Evolutionary conservation across 2,113 vertebrate genomes (phyloP).

Genomic region (Oryctolagus cuniculus): DNA sequence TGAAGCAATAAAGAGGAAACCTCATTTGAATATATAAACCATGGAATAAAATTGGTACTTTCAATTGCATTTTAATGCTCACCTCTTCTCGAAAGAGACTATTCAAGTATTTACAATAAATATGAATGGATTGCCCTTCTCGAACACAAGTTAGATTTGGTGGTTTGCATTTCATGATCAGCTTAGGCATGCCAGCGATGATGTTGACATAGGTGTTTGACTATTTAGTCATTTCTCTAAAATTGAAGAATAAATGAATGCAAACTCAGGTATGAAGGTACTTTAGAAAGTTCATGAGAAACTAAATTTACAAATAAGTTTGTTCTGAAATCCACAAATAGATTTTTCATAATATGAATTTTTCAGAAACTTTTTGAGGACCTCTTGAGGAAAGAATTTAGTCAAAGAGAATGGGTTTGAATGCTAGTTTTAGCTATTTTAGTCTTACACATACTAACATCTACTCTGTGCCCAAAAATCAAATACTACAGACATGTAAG

Average conservation of each 20-base stretch:
- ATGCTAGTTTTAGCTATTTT: background rate
- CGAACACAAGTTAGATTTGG: background rate
- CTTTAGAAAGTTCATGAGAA: too few relatives aligned
- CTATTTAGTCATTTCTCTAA: slow-evolving; percentile 15
- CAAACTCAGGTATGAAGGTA: background rate
- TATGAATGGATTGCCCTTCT: background rate
- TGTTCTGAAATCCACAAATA: too few relatives aligned
- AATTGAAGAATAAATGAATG: slow-evolving; percentile 7
- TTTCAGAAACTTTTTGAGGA: too few relatives aligned
- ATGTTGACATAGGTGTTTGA: background rate
- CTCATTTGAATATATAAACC: background rate
- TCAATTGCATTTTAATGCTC: background rate
- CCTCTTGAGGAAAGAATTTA: background rate
- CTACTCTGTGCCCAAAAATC: background rate
- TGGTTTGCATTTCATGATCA: background rate
- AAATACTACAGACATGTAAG: background rate
- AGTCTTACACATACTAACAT: background rate
- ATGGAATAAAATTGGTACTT: background rate
- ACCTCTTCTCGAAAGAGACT: background rate
- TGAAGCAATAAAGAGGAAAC: background rate
- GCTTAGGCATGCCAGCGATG: background rate
- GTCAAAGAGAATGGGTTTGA: background rate
- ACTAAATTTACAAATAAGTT: too few relatives aligned
- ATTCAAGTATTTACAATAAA: background rate
- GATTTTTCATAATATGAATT: too few relatives aligned